These are phyloP conservation scores for Schizopygopsis malacanthus DNA, from an alignment of 2,797 vertebrate species.

Conservation along the genomic window DNA sequence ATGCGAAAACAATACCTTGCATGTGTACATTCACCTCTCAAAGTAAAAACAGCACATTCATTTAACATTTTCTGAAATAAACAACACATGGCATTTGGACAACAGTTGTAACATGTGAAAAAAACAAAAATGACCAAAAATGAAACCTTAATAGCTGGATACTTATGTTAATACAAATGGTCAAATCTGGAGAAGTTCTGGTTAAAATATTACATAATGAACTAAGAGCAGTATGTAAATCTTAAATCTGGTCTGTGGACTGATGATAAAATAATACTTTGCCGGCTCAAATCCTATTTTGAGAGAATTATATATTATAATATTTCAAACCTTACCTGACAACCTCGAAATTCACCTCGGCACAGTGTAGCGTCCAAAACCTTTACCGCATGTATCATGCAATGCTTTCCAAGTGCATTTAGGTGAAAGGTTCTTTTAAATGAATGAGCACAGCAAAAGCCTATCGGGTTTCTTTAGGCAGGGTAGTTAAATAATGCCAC, in stretches of 20 bases:
- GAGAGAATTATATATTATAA: background rate
- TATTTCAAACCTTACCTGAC: slow-evolving; percentile 24
- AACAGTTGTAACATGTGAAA: too few relatives aligned
- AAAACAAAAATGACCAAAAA: background rate
- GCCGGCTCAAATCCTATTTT: background rate
- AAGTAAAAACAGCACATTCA: background rate
- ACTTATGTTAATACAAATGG: background rate
- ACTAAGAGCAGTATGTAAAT: background rate
- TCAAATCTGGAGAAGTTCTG: background rate
- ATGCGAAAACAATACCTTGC: background rate
- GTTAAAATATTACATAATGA: background rate
- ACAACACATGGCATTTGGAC: background rate
- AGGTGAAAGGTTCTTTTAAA: slow-evolving; percentile 25
- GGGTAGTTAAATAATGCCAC: background rate
- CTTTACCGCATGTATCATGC: background rate
- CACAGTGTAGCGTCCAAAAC: background rate
- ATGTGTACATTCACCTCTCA: background rate
- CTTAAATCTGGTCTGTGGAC: background rate
- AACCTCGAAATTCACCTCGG: background rate
- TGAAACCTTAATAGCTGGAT: background rate
- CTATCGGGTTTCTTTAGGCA: slow-evolving; percentile 19
- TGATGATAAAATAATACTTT: background rate
- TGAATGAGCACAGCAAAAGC: background rate
- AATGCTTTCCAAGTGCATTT: slow-evolving; percentile 13
- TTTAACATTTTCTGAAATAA: background rate